phyloP scores from a whole-genome alignment of 2,888 invertebrate species.

The Papilio protenor region DNA sequence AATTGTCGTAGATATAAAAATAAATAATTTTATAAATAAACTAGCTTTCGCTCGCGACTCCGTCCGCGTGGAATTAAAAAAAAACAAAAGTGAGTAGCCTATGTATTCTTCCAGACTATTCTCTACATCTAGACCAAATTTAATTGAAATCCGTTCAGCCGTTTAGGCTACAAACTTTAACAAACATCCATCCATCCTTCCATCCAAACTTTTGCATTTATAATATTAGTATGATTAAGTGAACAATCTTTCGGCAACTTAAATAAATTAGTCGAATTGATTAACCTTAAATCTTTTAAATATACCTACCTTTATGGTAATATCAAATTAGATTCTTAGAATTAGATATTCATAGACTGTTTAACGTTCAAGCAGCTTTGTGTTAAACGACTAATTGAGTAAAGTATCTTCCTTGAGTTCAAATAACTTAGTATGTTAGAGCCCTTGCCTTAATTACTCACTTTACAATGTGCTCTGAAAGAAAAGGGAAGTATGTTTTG shows the following conservation, averaged over 20 bases:
- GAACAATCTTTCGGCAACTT: neutral
- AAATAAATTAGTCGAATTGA: neutral
- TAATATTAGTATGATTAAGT: no score
- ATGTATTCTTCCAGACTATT: no score
- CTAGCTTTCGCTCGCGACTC: no score
- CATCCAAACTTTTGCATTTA: no score
- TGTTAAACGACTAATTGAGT: constrained; percentile 38
- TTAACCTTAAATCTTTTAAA: constrained; percentile 17
- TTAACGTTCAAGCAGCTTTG: constrained; percentile 30
- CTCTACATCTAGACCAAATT: no score
- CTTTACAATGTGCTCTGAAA: constrained; percentile 18
- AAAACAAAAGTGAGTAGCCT: no score
- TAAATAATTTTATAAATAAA: neutral
- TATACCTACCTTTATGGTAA: constrained; percentile 14
- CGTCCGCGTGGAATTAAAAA: no score
- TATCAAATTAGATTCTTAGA: constrained; percentile 11
- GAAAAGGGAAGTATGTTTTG: constrained; percentile 23
- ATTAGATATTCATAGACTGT: constrained; percentile 32
- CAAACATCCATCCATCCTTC: no score
- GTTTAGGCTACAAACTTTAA: no score
- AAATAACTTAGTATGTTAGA: constrained; percentile 34
- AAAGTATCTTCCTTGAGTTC: constrained; percentile 33
- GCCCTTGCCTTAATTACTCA: constrained; percentile 34
- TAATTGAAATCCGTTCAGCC: no score
- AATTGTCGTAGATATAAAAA: neutral